Percentiles rank a stretch among this genome's conserved stretches.
phyloP scores from a whole-genome alignment of 2,797 vertebrate genomes.

The Poecilia picta region DNA sequence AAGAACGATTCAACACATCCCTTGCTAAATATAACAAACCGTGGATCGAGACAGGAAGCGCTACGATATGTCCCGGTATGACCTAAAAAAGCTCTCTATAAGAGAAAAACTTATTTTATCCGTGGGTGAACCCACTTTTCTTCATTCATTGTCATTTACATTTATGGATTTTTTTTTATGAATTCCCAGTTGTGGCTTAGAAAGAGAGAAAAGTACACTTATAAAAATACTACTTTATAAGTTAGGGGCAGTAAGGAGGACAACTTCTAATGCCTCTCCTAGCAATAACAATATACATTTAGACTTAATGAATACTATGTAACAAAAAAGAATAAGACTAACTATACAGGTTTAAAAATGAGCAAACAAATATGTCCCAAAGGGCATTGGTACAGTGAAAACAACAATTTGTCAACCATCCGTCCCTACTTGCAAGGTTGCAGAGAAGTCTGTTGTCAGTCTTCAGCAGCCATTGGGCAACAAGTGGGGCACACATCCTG shows the following conservation, averaged over 20 bases:
- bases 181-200: neutral
- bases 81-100: conserved; percentile 17
- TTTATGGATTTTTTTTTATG: no score
- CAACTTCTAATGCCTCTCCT: conserved; percentile 19
- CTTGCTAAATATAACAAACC: conserved; percentile 71
- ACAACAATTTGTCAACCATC: neutral
- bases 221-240: neutral
- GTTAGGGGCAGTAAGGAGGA: conserved; percentile 8
- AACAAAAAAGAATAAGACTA: neutral
- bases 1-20: conserved; percentile 67
- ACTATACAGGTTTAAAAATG: neutral
- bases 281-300: conserved; percentile 10
- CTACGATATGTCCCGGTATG: conserved; percentile 37
- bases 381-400: neutral
- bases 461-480: neutral
- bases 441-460: neutral
- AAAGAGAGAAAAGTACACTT: conserved; percentile 15
- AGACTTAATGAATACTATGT: conserved; percentile 16
- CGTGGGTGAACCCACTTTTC: neutral
- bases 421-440: neutral
- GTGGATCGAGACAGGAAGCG: conserved; percentile 33
- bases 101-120: conserved; percentile 7
- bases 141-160: neutral
- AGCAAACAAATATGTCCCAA: neutral
- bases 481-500: neutral